A percentile compares a stretch with the other conserved stretches of the same genome.
These are phyloP conservation scores for Ammospiza caudacuta DNA, from an alignment of 2,113 vertebrate species.

Conservation along the genomic window DNA sequence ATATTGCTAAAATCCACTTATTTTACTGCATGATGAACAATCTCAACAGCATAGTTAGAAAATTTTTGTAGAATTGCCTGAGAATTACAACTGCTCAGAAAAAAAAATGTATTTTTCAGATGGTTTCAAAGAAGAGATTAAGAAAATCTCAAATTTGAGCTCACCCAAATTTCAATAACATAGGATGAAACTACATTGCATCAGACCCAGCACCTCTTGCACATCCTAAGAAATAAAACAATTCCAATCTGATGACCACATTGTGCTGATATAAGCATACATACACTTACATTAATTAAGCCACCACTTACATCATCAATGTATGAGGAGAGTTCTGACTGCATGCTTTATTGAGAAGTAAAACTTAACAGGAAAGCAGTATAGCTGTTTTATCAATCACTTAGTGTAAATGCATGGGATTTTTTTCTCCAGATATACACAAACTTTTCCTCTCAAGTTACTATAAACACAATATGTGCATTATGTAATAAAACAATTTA, in stretches of 20 bases:
- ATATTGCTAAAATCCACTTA: not conserved
- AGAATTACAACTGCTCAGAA: not conserved
- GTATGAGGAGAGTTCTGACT: not conserved
- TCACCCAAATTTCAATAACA: not conserved
- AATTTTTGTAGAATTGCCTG: not conserved
- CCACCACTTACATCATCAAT: not conserved
- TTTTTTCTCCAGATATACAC: not conserved
- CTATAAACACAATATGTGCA: not conserved
- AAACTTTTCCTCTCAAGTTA: not conserved
- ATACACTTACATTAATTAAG: not conserved
- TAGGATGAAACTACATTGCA: not conserved
- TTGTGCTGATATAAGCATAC: not conserved
- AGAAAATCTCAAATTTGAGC: not conserved
- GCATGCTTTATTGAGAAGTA: not conserved
- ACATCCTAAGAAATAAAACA: slow-evolving; percentile 7
- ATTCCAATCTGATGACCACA: not conserved
- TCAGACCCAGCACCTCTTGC: not conserved
- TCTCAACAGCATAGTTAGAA: not conserved
- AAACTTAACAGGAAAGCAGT: not conserved
- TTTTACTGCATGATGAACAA: not conserved
- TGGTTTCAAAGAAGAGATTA: not conserved
- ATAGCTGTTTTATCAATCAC: not conserved
- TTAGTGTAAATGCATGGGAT: not conserved
- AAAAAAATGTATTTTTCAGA: not conserved
- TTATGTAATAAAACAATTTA: not conserved